Conservation (phyloP, 2,888 invertebrate species). For the Patella caerulea region DNA sequence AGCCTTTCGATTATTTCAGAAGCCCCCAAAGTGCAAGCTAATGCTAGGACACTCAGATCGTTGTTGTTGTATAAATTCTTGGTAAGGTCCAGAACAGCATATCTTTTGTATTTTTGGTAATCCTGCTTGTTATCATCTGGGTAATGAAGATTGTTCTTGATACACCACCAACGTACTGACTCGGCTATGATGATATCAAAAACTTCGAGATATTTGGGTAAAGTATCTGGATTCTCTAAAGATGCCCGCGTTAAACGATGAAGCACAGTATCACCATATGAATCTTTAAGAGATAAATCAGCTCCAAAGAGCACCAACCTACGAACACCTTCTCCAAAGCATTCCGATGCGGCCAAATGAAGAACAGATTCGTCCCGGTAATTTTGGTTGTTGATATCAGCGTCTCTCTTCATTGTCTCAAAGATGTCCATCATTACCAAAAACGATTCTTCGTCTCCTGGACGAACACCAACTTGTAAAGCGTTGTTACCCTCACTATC, state of each 20-base stretch:
- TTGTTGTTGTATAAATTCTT: constrained; percentile 54
- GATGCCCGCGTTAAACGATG: constrained; percentile 56
- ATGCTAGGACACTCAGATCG: constrained; percentile 55
- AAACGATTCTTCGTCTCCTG: constrained; percentile 52
- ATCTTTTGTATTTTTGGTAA: constrained; percentile 38
- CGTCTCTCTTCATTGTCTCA: constrained; percentile 58
- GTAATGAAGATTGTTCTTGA: constrained; percentile 44
- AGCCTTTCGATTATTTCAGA: constrained; percentile 53
- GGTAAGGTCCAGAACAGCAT: constrained; percentile 52
- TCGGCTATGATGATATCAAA: constrained; percentile 46
- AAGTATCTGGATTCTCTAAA: constrained; percentile 36
- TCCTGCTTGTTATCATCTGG: constrained; percentile 51
- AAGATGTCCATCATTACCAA: constrained; percentile 60
- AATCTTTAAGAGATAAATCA: constrained; percentile 52
- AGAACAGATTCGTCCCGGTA: constrained; percentile 47
- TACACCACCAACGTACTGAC: constrained; percentile 62
- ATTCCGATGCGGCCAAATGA: constrained; percentile 52
- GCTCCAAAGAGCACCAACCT: constrained; percentile 54
- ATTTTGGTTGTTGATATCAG: constrained; percentile 57
- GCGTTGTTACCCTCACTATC: constrained; percentile 58
- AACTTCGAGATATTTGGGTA: constrained; percentile 43
- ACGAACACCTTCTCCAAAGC: constrained; percentile 40
- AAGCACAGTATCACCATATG: constrained; percentile 61
- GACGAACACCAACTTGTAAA: constrained; percentile 57
- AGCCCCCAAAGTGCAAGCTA: constrained; percentile 56